Conservation (phyloP, 2,888 invertebrate species). For the Thecocarcelia acutangulata region DNA sequence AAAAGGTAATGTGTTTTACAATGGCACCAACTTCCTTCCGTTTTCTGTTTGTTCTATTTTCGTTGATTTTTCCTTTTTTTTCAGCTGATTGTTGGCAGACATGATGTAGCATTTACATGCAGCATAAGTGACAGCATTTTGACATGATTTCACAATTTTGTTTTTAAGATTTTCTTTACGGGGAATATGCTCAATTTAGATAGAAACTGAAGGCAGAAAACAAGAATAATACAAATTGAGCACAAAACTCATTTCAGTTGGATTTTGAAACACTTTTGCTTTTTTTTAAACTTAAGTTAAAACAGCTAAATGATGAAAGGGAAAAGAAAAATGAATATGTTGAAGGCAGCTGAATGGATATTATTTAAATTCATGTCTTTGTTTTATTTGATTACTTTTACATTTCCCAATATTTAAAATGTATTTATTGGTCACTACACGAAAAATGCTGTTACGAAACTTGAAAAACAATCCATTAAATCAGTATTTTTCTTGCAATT, state of each 20-base stretch:
- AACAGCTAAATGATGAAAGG: slow-evolving; percentile 28
- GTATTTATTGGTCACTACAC: no score
- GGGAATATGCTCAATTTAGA: neutral
- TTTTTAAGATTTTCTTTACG: slow-evolving; percentile 33
- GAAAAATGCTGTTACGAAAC: no score
- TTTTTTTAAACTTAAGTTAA: neutral
- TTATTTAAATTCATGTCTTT: slow-evolving; percentile 3
- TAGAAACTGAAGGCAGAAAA: slow-evolving; percentile 3
- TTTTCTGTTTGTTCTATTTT: slow-evolving; percentile 37
- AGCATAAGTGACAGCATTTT: slow-evolving; percentile 70
- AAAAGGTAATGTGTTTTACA: slow-evolving; percentile 25
- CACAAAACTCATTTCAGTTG: neutral
- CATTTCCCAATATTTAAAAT: no score
- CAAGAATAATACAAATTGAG: neutral
- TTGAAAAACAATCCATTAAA: no score
- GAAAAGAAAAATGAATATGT: slow-evolving; percentile 13
- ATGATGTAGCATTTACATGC: slow-evolving; percentile 61
- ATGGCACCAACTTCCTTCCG: slow-evolving; percentile 22
- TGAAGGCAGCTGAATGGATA: slow-evolving; percentile 26
- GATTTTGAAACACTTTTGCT: slow-evolving; percentile 1
- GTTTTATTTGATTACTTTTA: no score
- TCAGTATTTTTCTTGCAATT: no score
- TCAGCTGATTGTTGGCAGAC: slow-evolving; percentile 35
- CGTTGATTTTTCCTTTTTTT: neutral
- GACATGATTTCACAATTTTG: slow-evolving; percentile 76